Conservation (phyloP, 2,113 vertebrate species). For the Prolemur simus region DNA sequence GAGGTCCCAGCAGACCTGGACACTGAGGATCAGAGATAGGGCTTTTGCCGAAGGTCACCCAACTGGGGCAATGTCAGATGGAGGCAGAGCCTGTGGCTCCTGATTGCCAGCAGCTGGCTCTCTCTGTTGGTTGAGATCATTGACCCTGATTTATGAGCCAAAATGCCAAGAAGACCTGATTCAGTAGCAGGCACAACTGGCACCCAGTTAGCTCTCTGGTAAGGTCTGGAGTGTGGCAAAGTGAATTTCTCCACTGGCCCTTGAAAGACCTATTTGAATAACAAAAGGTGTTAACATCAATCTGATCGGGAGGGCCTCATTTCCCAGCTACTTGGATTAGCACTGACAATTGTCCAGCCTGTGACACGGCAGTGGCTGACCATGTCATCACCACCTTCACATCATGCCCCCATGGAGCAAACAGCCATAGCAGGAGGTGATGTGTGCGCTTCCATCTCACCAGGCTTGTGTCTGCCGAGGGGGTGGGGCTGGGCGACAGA, state of each 20-base stretch:
- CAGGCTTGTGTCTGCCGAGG: neutral
- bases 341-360: neutral
- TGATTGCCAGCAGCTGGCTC: neutral
- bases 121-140: neutral
- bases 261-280: neutral
- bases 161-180: neutral
- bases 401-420: neutral
- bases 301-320: neutral
- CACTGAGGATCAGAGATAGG: neutral
- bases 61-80: neutral
- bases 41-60: neutral
- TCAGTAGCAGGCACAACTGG: neutral
- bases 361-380: neutral
- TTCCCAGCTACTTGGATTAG: slow-evolving; percentile 23
- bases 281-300: neutral
- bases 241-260: slow-evolving; percentile 18
- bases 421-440: neutral
- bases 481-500: neutral
- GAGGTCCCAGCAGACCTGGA: neutral
- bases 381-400: neutral
- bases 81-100: neutral
- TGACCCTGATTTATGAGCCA: neutral
- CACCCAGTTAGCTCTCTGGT: neutral
- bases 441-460: neutral
- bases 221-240: neutral